These are phyloP conservation scores for Pedicia rivosa DNA, from an alignment of 2,888 invertebrate species.

Conservation along the genomic window DNA sequence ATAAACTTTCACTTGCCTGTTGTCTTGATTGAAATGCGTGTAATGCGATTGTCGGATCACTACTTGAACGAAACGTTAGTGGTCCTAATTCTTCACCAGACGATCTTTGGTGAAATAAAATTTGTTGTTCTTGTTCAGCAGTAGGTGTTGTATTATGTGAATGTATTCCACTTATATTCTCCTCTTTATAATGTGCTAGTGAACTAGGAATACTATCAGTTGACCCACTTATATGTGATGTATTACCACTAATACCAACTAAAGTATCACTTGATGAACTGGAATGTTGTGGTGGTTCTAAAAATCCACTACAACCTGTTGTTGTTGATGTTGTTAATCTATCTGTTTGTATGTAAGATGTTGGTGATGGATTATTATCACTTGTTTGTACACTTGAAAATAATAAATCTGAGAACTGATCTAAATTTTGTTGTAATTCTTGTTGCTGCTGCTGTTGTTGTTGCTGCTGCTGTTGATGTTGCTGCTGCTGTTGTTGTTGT, in stretches of 20 bases:
- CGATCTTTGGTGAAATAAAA: slow-evolving; percentile 20
- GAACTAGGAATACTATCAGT: slow-evolving; percentile 25
- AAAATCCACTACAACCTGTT: slow-evolving; percentile 2
- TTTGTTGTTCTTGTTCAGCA: slow-evolving; percentile 19
- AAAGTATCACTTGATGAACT: slow-evolving; percentile 15
- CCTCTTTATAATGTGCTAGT: slow-evolving; percentile 20
- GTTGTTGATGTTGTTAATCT: slow-evolving; percentile 11
- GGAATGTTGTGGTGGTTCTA: slow-evolving; percentile 18
- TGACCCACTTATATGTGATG: slow-evolving; percentile 16
- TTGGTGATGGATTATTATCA: slow-evolving; percentile 5
- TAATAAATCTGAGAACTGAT: slow-evolving; percentile 25
- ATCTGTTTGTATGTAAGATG: background rate
- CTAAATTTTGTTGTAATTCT: slow-evolving; percentile 22
- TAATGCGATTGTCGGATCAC: slow-evolving; percentile 28
- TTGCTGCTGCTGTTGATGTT: too few relatives aligned
- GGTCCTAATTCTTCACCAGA: slow-evolving; percentile 20
- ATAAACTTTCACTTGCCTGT: slow-evolving; percentile 10
- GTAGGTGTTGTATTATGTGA: slow-evolving; percentile 16
- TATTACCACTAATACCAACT: slow-evolving; percentile 8
- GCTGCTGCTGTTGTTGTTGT: slow-evolving; percentile 16
- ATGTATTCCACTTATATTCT: slow-evolving; percentile 24
- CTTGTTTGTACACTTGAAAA: slow-evolving; percentile 27
- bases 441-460: slow-evolving; percentile 13
- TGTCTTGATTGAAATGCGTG: slow-evolving; percentile 19
- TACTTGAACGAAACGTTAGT: slow-evolving; percentile 26